Evolutionary conservation across 2,888 invertebrate genomes (phyloP), one percentile per base, ranked within the genome.

Genomic region (Cephus nigrinus): DNA sequence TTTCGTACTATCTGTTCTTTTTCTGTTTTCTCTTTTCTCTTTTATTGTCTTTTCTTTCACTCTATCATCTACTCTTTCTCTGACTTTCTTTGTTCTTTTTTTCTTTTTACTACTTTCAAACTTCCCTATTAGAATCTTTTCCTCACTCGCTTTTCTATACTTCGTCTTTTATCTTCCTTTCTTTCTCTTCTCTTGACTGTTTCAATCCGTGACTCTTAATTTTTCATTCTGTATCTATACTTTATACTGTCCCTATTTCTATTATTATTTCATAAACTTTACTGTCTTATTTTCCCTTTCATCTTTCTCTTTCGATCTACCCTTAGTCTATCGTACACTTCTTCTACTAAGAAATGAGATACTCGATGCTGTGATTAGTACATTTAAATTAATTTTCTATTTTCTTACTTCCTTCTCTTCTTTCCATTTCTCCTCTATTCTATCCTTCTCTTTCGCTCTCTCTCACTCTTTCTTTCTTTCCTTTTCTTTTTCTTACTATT

Each of bases 111-210:
- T 23, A 55, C 23, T 23, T 55, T 55, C 23, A 55, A 55, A 55
- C 55, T 55, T 55, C 15, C 31, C n/a, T 74, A 36, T 69, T 68
- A 76, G 55, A 32, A 68, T 72, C 33, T 75, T 73, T 75, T 11
- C 69, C 12, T n/a, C 76, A 55, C 55, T 55, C 9, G 1, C 23
- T 40, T 68, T 31, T 4, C 55, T 23, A 68, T 55, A 32, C 2
- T 12, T 11, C 69, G 4, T 23, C 30, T n/a, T 74, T 40, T 35
- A 75, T 77, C 82, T 78, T 79, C 80, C 73, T 73, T 34, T 77
- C 35, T 40, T 33, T 15, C 35, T 73, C 68, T 36, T 33, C 33
- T 40, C n/a, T 75, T 33, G 30, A 68, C 23, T 55, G 11, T 40
- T 40, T 68, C 69, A 31, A 55, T 15, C 55, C 9, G 55, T 55